These are phyloP conservation scores for Lithodes maja DNA, from an alignment of 2,888 invertebrate genomes.

Conservation along the genomic window DNA sequence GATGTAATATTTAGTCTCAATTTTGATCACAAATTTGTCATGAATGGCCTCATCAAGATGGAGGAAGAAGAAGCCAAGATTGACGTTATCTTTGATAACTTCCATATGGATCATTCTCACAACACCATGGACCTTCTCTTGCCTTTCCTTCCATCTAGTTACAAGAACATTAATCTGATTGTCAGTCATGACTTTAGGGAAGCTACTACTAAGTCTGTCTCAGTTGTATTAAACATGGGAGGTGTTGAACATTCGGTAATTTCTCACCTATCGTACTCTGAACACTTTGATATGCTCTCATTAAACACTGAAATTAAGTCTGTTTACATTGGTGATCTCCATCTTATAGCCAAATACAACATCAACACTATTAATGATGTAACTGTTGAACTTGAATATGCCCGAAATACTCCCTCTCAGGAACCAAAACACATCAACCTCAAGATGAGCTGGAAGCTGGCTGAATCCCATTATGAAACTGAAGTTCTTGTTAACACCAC, in stretches of 20 bases:
- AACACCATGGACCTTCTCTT: constrained; percentile 39
- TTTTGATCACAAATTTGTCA: constrained; percentile 41
- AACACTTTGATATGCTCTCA: constrained; percentile 40
- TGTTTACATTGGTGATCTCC: constrained; percentile 50
- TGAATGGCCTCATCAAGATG: not conserved
- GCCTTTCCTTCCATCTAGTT: constrained; percentile 16
- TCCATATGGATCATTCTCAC: constrained; percentile 40
- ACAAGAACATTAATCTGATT: constrained; percentile 32
- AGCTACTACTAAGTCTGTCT: constrained; percentile 31
- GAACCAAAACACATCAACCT: constrained; percentile 16
- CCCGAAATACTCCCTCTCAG: constrained; percentile 8
- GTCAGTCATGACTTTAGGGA: constrained; percentile 64
- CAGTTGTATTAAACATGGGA: constrained; percentile 34
- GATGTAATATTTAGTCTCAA: constrained; percentile 32
- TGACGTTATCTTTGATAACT: constrained; percentile 35
- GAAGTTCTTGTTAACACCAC: constrained; percentile 52
- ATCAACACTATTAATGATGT: constrained; percentile 49
- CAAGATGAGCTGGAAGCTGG: constrained; percentile 34
- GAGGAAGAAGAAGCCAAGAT: constrained; percentile 11
- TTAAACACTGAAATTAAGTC: constrained; percentile 51
- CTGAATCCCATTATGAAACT: constrained; percentile 15
- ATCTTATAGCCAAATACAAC: constrained; percentile 42
- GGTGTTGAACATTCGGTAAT: constrained; percentile 27
- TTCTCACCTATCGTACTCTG: constrained; percentile 46
- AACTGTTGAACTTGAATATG: constrained; percentile 51